Evolutionary conservation across 2,888 invertebrate genomes (phyloP), one percentile per base, ranked within the genome.

Genomic region (Eueremaeus valkanovi): DNA sequence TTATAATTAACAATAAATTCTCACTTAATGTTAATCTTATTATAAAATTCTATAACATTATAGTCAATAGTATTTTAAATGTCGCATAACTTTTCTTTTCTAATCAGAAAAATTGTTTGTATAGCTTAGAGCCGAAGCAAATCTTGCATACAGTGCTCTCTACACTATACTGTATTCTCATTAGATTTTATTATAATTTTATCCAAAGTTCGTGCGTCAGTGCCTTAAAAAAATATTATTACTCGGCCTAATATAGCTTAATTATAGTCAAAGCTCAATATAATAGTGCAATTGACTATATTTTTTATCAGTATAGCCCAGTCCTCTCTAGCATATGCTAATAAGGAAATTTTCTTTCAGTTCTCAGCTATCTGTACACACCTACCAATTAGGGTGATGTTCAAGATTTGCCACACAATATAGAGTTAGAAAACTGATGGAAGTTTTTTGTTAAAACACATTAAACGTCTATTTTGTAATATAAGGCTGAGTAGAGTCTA

Each of bases 151-250:
- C n/a, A n/a, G n/a, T n/a, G n/a, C n/a, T n/a, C n/a, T n/a, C n/a
- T n/a, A n/a, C n/a, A n/a, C n/a, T n/a, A n/a, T n/a, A 45, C 16
- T 49, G n/a, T 11, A n/a, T 49, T 49, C 49, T 49, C 49, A 49
- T 49, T 49, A 49, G 21, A 49, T 11, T 49, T 45, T 49, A 49
- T 49, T 18, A 49, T 49, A 49, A 49, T 49, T 49, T 49, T 18
- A 49, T 49, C n/a, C 49, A 49, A 58, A 58, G 31, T 58, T 58
- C 58, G 58, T 58, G 58, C 27, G 16, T 58, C 58, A 58, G 27
- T 58, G 58, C 58, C 27, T 58, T 16, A n/a, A 58, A 58, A 55
- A 58, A 58, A 58, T 58, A 21, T 58, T 21, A 58, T 58, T 58
- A 16, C 58, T 58, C 27, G 16, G 27, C 18, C 58, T 31, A 29